Base-by-base conservation (phyloP, 1,140 invertebrate genomes). In the Sminthurides bifidus region DNA sequence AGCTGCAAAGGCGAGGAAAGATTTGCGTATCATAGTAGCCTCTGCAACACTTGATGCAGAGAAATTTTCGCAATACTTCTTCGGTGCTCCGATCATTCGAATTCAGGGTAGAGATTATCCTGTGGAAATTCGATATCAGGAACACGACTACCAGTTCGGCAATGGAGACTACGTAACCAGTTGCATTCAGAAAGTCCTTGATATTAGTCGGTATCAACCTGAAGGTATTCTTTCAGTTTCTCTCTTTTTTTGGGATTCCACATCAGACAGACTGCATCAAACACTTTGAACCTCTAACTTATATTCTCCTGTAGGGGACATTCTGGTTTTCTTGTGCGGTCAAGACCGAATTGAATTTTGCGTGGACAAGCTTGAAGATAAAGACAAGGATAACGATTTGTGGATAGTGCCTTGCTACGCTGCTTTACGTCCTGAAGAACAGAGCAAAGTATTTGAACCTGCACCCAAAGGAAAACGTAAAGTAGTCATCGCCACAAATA, bases 401-500 rank as follows among this genome's bases (percentile, higher is more conserved):
- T n/a, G n/a, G n/a, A 78, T 65, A 3, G 85, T 80, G 68, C 81
- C 87, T 1, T 72, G 94, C 21, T 94, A 92, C 73, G 82, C 89
- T 1, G 81, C 87, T 26, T 69, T 92, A 52, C n/a, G n/a, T n/a
- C n/a, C n/a, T n/a, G n/a, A n/a, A n/a, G n/a, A n/a, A n/a, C n/a
- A 44, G 15, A 3, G 10, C 33, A 53, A 10, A 44, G 38, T 14
- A 37, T 37, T 14, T 6, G 29, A 15, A 8, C 8, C 8, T 35
- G 12, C 21, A 51, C 49, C 66, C 95, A 84, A 68, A 80, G 82
- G 54, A 68, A n/a, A n/a, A n/a, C n/a, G n/a, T n/a, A n/a, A 54
- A 33, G 31, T 55, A 15, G 43, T 55, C 8, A 10, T 55, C 21
- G 53, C 54, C 3, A 56, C 54, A 38, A 56, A 56, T 50, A 49